Conservation (phyloP, 2,113 vertebrate genomes). For the Psettodes erumei region DNA sequence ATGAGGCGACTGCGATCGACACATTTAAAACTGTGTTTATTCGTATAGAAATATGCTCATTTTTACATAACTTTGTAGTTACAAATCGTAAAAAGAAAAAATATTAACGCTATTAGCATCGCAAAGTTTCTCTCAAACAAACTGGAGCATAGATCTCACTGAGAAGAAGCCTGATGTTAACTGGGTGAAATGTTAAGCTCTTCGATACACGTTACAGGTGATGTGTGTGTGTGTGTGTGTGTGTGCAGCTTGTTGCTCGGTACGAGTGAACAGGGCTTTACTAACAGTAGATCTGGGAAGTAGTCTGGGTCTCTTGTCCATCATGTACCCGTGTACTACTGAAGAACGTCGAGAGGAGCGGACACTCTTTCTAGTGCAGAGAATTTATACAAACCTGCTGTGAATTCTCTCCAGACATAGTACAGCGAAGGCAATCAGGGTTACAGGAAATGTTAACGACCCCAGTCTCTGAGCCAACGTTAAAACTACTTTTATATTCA, state of each 20-base stretch:
- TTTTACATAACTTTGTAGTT: constrained; percentile 78
- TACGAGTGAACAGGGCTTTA: constrained; percentile 46
- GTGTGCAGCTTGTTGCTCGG: constrained; percentile 50
- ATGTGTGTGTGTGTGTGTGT: constrained; percentile 26
- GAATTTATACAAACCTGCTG: constrained; percentile 76
- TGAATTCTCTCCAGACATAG: constrained; percentile 73
- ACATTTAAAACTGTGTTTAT: constrained; percentile 82
- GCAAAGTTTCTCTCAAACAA: constrained; percentile 66
- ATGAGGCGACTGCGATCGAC: constrained; percentile 50
- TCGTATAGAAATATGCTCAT: constrained; percentile 83
- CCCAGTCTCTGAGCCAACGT: constrained; percentile 45
- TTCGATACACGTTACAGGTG: constrained; percentile 51
- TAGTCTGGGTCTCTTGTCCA: constrained; percentile 54
- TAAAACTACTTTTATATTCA: constrained; percentile 33
- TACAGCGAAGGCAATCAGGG: constrained; percentile 64
- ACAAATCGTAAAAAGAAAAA: constrained; percentile 82
- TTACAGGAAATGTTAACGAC: constrained; percentile 57
- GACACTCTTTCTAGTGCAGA: constrained; percentile 59
- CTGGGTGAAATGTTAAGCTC: constrained; percentile 74
- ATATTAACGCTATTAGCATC: constrained; percentile 79
- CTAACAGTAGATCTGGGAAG: constrained; percentile 43
- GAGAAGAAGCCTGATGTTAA: constrained; percentile 71
- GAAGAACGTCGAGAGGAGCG: constrained; percentile 56
- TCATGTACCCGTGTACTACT: constrained; percentile 54
- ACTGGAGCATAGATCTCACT: constrained; percentile 59